Conservation (phyloP, 2,797 vertebrate species). For the Diglossa cyanea region DNA sequence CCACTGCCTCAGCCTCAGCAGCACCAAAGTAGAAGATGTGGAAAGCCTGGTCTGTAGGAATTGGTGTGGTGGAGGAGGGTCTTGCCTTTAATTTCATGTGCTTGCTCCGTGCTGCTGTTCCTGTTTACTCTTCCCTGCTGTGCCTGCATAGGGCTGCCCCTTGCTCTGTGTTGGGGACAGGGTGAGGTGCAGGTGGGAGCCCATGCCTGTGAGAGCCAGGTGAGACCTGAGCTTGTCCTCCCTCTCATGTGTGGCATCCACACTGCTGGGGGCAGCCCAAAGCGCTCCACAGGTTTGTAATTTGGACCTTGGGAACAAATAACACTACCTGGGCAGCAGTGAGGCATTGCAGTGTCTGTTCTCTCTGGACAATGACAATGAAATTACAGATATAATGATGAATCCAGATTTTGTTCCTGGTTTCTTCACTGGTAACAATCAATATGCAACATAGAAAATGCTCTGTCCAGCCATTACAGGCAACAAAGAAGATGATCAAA, state of each 20-base stretch:
- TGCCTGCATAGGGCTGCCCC: background rate
- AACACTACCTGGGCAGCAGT: background rate
- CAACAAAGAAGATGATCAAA: background rate
- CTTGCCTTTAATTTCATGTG: background rate
- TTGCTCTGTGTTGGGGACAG: background rate
- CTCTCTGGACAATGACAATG: background rate
- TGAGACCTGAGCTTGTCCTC: background rate
- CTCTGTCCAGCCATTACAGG: rapidly evolving
- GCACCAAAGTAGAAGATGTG: background rate
- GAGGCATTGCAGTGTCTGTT: background rate
- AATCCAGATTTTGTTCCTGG: background rate
- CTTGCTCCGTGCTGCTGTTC: background rate
- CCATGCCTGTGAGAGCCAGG: background rate
- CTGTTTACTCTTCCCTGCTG: background rate
- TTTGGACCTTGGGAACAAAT: background rate
- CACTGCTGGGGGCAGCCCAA: background rate
- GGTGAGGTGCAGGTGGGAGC: background rate
- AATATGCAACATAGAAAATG: background rate
- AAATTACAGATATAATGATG: background rate
- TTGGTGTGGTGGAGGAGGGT: background rate
- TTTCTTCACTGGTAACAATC: background rate
- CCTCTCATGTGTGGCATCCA: background rate
- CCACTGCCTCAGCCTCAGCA: background rate
- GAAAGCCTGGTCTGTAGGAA: background rate
- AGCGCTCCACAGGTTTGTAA: background rate